These are phyloP conservation scores for Hoplodrina ambigua DNA, from an alignment of 2,888 invertebrate genomes.

Conservation along the genomic window DNA sequence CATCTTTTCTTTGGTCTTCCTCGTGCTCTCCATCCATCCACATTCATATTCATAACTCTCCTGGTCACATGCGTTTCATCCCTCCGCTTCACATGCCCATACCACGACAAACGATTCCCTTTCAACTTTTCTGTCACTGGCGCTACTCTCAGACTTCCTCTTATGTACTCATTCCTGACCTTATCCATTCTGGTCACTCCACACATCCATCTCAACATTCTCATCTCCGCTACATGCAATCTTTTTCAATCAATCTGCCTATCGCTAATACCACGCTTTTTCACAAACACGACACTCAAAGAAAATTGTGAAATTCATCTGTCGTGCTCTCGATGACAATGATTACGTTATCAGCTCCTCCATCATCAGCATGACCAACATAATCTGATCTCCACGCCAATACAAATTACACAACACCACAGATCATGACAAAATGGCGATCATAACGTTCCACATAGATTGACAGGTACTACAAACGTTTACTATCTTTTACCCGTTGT, in stretches of 20 bases:
- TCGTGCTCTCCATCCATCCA: too few species aligned
- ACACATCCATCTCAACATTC: too few species aligned
- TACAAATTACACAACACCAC: slow-evolving; percentile 28
- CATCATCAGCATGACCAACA: slow-evolving; percentile 50
- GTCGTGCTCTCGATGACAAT: slow-evolving; percentile 69
- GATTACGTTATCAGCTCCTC: slow-evolving; percentile 62
- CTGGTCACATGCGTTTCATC: too few species aligned
- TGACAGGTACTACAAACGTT: slow-evolving; percentile 56
- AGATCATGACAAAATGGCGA: slow-evolving; percentile 46
- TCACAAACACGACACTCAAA: slow-evolving; percentile 46
- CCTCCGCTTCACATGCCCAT: too few species aligned
- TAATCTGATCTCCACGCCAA: slow-evolving; percentile 33
- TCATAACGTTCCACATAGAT: slow-evolving; percentile 37
- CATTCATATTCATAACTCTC: too few species aligned
- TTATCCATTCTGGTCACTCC: too few species aligned
- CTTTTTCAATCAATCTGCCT: slow-evolving; percentile 26
- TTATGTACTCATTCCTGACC: too few species aligned
- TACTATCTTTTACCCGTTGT: slow-evolving; percentile 47
- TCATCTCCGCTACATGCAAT: too few species aligned
- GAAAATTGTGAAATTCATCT: slow-evolving; percentile 67
- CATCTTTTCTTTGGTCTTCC: too few species aligned
- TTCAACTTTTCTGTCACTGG: too few species aligned
- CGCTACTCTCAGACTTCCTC: too few species aligned
- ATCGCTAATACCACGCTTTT: slow-evolving; percentile 38
- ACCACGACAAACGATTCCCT: too few species aligned